phyloP scores from a whole-genome alignment of 2,113 vertebrate genomes.

The Ochotona princeps region DNA sequence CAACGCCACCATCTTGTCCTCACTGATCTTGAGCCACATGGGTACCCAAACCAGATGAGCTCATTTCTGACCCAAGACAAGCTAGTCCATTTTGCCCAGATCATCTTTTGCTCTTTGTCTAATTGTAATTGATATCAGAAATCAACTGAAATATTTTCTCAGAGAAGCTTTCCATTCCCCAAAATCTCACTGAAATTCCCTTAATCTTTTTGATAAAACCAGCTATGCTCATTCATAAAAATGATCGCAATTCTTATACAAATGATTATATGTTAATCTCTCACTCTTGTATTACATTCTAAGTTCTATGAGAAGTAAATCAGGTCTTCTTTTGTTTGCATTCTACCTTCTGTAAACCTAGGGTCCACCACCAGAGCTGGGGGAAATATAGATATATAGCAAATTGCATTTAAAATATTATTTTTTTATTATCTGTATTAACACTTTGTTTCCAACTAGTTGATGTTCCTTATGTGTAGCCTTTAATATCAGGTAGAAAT shows the following conservation, averaged over 20 bases:
- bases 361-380: neutral
- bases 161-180: neutral
- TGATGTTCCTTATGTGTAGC: neutral
- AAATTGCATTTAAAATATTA: neutral
- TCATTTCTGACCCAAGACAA: neutral
- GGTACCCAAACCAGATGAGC: neutral
- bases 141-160: constrained; percentile 19
- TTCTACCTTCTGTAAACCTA: constrained; percentile 7
- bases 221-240: neutral
- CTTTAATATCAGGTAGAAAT: neutral
- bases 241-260: constrained; percentile 8
- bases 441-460: neutral
- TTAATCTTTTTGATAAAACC: neutral
- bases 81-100: neutral
- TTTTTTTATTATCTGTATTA: constrained; percentile 17
- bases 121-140: neutral
- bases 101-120: neutral
- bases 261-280: neutral
- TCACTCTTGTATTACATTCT: neutral
- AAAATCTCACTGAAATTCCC: neutral
- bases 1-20: neutral
- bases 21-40: neutral
- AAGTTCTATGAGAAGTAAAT: neutral
- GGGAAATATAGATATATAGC: neutral
- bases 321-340: neutral